Base-by-base conservation (phyloP, 2,113 vertebrate species). In the Anguilla rostrata region DNA sequence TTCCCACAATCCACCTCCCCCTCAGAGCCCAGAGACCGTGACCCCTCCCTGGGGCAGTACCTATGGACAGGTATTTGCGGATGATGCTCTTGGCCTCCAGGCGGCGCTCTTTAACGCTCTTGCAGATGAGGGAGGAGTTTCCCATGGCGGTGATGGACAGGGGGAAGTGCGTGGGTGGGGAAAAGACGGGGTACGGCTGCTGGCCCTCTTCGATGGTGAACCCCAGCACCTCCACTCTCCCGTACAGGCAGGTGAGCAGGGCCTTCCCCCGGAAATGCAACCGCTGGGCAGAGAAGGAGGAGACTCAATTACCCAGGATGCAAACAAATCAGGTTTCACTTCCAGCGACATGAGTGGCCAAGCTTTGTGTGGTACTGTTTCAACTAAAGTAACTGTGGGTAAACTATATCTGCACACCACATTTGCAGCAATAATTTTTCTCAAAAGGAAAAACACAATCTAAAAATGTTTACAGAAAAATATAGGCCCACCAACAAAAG, bases 231-330 rank as follows among this genome's bases (percentile, higher is more conserved):
- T 96, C 96, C n/a, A 98, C 96, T 0, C 96, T 95, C 3, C 98
- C 98, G 0, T 97, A 96, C 18, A 99, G 92, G 91, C 98, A 98
- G 0, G 95, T 97, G 92, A 99, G 78, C 20, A 95, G 93, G 66
- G 97, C 98, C 40, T 95, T 96, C 1, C 98, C 98, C 0, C 95
- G 94, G 60, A 98, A 98, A 83, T 96, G 96, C 90, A 98, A 92
- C 18, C 89, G 93, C 97, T 96, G 90, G 39, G 75, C 18, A 20
- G 63, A 83, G 57, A 53, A 40, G 57, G 90, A 15, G 2, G 49
- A 41, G 29, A n/a, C 5, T 41, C 91, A 86, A 34, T 5, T 43
- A 2, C 39, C 20, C 39, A 39, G 3, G 0, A 29, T 81, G 34
- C 46, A 80, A 34, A 29, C 5, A n/a, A 22, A 22, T 14, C 11